Evolutionary conservation across 1,140 invertebrate genomes (phyloP).

Genomic region (Phymorhynchus buccinoides): DNA sequence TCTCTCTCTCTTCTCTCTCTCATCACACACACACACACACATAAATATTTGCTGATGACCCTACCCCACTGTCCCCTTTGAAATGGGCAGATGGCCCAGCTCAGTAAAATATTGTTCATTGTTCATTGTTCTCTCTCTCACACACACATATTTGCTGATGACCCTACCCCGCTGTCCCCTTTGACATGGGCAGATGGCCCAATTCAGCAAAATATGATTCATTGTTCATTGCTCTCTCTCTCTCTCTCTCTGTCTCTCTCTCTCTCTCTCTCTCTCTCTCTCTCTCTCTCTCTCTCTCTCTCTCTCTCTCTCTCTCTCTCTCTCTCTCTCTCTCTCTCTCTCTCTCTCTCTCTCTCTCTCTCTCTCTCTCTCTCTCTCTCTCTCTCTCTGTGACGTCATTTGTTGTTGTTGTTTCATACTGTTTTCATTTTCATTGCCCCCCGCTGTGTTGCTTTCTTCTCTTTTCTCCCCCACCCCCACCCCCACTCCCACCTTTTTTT

Average conservation of each 20-base stretch:
- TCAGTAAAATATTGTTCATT: too few species aligned
- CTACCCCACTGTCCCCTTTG: too few species aligned
- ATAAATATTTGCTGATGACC: too few species aligned
- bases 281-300: conserved; percentile 6
- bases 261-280: conserved; percentile 14
- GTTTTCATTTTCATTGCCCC: too few species aligned
- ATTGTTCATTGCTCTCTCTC: too few species aligned
- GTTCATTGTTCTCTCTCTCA: conserved; percentile 2
- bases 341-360: not conserved
- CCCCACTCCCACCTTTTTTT: too few species aligned
- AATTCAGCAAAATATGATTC: too few species aligned
- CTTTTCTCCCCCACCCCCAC: not conserved
- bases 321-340: conserved; percentile 2
- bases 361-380: conserved; percentile 2
- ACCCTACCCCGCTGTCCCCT: too few species aligned
- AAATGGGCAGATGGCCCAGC: too few species aligned
- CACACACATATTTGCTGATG: not conserved
- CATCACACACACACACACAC: too few species aligned
- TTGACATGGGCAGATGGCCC: too few species aligned
- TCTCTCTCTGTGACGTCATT: not conserved
- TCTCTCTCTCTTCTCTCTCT: not conserved
- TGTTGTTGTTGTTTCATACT: not conserved
- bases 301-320: conserved; percentile 24
- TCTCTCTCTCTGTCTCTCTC: too few species aligned
- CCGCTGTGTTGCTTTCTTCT: not conserved